Evolutionary conservation across 1,140 invertebrate species (phyloP), one percentile per base, ranked within the genome.

Genomic region (Nomia melanderi): DNA sequence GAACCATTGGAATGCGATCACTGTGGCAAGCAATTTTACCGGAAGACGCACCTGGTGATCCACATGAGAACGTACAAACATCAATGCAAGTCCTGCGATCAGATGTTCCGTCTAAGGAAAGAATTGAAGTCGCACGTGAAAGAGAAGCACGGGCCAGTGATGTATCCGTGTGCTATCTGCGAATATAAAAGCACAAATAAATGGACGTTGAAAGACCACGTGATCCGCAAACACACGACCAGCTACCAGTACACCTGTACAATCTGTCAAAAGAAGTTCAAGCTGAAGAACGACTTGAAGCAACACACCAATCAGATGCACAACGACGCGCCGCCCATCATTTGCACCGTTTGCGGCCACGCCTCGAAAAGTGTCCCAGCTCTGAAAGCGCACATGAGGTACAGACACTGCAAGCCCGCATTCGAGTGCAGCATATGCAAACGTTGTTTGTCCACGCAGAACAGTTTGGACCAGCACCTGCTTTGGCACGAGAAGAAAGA

Each of bases 381-480:
- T 0, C 59, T 90, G 9, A 90, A 88, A 56, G 84, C 83, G 0
- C 89, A 91, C 56, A 84, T 87, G 78, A 85, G 86, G 8, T 84
- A 85, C 60, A 82, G 74, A 12, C 89, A 90, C 47, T 83, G 87
- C 33, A 85, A 85, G 44, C 77, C 82, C 0, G 82, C 82, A 0
- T 89, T 75, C 57, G 66, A 83, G 11, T 91, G 90, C 57, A 72
- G 71, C 0, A 71, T 88, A 20, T 91, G 90, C 72, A 86, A 85
- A 54, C 92, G 92, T 56, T 91, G 93, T 72, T 91, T 93, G 56
- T 93, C 93, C 1, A 89, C 86, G 0, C 66, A 88, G 59, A 78
- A 82, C 20, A 94, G 94, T 73, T 88, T 95, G 3, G 92, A 94
- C 20, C 94, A 94, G 14, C 94, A 95, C 77, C 88, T 94, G 29